Evolutionary conservation across 1,140 invertebrate species (phyloP), one percentile per base, ranked within the genome.

Genomic region (Drosophila burlai): DNA sequence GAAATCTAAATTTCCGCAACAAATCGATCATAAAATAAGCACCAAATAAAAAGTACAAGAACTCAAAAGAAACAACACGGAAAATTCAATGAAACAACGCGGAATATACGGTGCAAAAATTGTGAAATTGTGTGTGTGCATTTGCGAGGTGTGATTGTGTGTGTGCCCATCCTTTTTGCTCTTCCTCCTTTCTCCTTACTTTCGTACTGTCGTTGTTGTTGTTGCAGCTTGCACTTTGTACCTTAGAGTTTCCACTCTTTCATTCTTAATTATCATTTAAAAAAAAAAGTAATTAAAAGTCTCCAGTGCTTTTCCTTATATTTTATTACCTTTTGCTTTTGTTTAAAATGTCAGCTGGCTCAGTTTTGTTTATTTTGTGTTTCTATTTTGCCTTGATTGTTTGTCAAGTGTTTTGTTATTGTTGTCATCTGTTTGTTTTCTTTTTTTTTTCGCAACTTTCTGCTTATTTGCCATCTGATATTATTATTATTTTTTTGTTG

Each of bases 161-260:
- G 73, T 54, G 67, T 54, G 84, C 83, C 84, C 83, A 89, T 89
- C 79, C 81, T 90, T 76, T 73, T 69, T 72, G 66, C 43, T 81
- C 45, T 59, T 67, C 24, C 21, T 69, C 46, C 54, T 71, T 57
- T 84, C 61, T 64, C 34, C 67, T 83, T 62, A 80, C 80, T 86
- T 87, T 87, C 83, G 80, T 62, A 77, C 50, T 59, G 26, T 87
- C 76, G 74, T 81, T 62, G 76, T 49, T 62, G 76, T 49, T 59
- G 64, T 50, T 71, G 47, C 54, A 80, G 62, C 63, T 81, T 85
- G 79, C 74, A 89, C 84, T 89, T 89, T 89, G 84, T 84, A 89
- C 84, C 84, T 79, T 72, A 57, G 77, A 84, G 80, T 84, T 84
- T 86, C 61, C 58, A 50, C 36, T 83, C 58, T 61, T n/a, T 10